A percentile compares a stretch with the other conserved stretches of the same genome.
phyloP scores from a whole-genome alignment of 2,113 vertebrate species.

The Origma solitaria region DNA sequence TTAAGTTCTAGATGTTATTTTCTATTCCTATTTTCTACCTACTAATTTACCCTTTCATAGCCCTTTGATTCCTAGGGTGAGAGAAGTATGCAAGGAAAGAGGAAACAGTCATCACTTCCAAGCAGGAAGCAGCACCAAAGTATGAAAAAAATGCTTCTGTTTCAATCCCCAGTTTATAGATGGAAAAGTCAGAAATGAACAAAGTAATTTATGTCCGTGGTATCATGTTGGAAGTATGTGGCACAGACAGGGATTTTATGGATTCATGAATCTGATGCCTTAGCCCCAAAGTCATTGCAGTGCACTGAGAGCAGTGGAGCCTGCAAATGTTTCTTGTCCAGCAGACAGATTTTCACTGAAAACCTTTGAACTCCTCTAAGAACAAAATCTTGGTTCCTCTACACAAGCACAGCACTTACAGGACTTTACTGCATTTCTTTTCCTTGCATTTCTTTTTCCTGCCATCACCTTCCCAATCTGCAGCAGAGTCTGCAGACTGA shows the following conservation, averaged over 20 bases:
- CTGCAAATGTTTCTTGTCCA: background rate
- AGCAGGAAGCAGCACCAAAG: background rate
- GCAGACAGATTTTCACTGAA: background rate
- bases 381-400: background rate
- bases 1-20: background rate
- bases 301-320: background rate
- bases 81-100: background rate
- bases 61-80: background rate
- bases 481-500: background rate
- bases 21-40: background rate
- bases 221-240: background rate
- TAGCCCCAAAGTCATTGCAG: background rate
- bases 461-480: background rate
- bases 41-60: background rate
- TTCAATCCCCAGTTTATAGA: background rate
- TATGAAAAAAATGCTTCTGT: background rate
- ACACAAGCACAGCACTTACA: background rate
- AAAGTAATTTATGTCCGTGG: background rate
- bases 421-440: background rate
- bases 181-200: background rate
- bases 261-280: background rate
- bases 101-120: background rate
- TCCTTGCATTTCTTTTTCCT: background rate
- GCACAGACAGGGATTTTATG: background rate
- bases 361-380: background rate